Evolutionary conservation across 1,140 invertebrate species (phyloP).

Genomic region (Brachionus paranguensis): DNA sequence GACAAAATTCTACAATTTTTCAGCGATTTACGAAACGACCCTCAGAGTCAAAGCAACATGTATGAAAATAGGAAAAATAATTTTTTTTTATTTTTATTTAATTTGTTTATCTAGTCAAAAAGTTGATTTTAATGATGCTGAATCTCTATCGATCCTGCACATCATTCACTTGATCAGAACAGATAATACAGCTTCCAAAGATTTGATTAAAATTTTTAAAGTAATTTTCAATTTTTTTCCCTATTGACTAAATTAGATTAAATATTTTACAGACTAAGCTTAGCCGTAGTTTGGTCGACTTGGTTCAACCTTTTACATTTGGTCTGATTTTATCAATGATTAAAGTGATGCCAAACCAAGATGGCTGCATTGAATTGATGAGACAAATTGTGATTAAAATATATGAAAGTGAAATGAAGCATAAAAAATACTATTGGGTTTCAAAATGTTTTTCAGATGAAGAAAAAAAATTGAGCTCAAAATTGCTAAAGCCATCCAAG

Average conservation of each 20-base stretch:
- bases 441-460: conserved; percentile 20
- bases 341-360: neutral
- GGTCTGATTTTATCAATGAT: neutral
- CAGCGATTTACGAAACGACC: neutral
- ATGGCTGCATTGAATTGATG: conserved; percentile 10
- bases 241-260: neutral
- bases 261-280: neutral
- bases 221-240: neutral
- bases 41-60: neutral
- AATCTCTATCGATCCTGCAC: conserved; percentile 2
- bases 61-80: neutral
- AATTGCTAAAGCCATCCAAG: conserved; percentile 17
- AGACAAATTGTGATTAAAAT: conserved; percentile 2
- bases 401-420: conserved; percentile 25
- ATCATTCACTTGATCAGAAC: neutral
- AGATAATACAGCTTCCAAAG: neutral
- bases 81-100: neutral
- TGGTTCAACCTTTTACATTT: conserved; percentile 37
- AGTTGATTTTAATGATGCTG: neutral
- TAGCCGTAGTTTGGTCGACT: neutral
- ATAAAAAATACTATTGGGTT: conserved; percentile 36
- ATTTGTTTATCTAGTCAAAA: neutral
- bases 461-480: conserved; percentile 3
- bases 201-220: conserved; percentile 19
- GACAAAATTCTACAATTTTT: conserved; percentile 22